Conservation (phyloP, 2,797 vertebrate genomes). For the Choloepus didactylus region DNA sequence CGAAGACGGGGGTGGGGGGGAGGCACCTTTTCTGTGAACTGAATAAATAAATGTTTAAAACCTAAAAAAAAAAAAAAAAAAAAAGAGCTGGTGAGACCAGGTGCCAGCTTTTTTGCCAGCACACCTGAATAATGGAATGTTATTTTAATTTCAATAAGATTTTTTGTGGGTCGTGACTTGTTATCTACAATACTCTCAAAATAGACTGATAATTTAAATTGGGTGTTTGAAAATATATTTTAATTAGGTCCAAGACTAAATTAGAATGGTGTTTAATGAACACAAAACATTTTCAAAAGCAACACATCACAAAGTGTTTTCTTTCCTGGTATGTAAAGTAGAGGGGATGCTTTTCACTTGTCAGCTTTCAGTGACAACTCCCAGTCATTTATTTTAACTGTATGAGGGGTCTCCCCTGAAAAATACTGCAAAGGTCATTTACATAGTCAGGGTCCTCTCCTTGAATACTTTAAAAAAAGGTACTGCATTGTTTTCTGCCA, state of each 20-base stretch:
- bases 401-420: slow-evolving; percentile 63
- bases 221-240: slow-evolving; percentile 78
- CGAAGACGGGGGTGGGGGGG: background rate
- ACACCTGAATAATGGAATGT: slow-evolving; percentile 67
- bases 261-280: slow-evolving; percentile 74
- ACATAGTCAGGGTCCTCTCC: slow-evolving; percentile 66
- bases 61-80: no score
- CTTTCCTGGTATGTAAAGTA: slow-evolving; percentile 55
- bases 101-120: slow-evolving; percentile 65
- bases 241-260: slow-evolving; percentile 78
- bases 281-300: slow-evolving; percentile 67
- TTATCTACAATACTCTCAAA: slow-evolving; percentile 61
- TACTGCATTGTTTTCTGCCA: slow-evolving; percentile 86
- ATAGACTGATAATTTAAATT: slow-evolving; percentile 77
- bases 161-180: slow-evolving; percentile 51
- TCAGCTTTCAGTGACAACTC: slow-evolving; percentile 72
- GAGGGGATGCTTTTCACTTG: slow-evolving; percentile 64
- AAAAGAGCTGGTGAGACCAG: background rate
- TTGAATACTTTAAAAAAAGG: slow-evolving; percentile 83
- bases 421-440: slow-evolving; percentile 73
- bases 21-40: background rate
- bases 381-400: slow-evolving; percentile 43
- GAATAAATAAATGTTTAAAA: slow-evolving; percentile 51
- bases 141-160: slow-evolving; percentile 58
- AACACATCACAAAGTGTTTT: slow-evolving; percentile 59